phyloP scores from a whole-genome alignment of 2,797 vertebrate genomes.

The Oreochromis grahami region DNA sequence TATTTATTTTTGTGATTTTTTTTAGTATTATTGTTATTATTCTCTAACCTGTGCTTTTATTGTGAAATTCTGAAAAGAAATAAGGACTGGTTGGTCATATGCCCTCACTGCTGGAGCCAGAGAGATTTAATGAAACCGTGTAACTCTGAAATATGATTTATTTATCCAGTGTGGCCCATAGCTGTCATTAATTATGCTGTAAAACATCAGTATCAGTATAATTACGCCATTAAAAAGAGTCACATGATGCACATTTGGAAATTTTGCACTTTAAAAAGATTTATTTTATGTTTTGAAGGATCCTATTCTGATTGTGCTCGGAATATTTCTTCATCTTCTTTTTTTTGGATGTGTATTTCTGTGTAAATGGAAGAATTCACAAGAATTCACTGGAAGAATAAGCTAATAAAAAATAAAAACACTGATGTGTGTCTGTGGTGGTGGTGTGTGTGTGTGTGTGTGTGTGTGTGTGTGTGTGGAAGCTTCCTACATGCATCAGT shows the following conservation, averaged over 20 bases:
- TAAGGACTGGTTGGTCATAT: not conserved
- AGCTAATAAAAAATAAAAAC: constrained; percentile 18
- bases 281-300: not conserved
- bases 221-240: not conserved
- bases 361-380: not conserved
- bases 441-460: no score
- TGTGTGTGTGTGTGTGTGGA: not conserved
- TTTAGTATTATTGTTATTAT: not conserved
- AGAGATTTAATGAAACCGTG: not conserved
- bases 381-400: no score
- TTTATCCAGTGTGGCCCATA: not conserved
- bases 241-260: not conserved
- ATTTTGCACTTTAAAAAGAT: constrained; percentile 31
- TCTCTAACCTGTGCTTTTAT: not conserved
- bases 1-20: not conserved
- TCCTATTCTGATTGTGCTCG: not conserved
- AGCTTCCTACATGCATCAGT: not conserved
- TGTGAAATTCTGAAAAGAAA: not conserved
- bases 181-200: not conserved
- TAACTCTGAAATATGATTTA: not conserved
- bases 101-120: not conserved
- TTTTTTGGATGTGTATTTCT: not conserved
- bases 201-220: not conserved
- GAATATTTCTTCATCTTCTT: not conserved
- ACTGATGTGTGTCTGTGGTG: not conserved